Evolutionary conservation across 2,888 invertebrate genomes (phyloP).

Genomic region (Eupithecia subumbrata): DNA sequence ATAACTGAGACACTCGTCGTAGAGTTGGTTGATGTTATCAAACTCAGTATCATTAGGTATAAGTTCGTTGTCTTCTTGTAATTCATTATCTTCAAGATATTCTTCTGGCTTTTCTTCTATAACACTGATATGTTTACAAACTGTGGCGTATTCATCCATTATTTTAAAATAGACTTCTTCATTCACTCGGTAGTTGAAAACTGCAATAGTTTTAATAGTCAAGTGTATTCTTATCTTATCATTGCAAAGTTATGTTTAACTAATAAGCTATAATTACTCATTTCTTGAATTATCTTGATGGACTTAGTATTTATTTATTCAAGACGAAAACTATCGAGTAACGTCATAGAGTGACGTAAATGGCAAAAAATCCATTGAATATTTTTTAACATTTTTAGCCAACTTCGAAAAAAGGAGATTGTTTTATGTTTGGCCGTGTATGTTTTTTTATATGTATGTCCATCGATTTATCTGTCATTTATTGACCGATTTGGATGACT

Average conservation of each 20-base stretch:
- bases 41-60: constrained; percentile 56
- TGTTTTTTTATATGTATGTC: too few species aligned
- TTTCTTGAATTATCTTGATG: constrained; percentile 18
- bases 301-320: background rate
- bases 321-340: background rate
- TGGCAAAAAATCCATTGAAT: too few species aligned
- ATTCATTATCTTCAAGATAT: constrained; percentile 40
- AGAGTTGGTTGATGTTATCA: constrained; percentile 67
- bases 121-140: constrained; percentile 31
- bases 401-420: too few species aligned
- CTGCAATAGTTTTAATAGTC: constrained; percentile 20
- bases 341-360: background rate
- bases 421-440: too few species aligned
- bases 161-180: background rate
- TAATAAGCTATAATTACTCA: constrained; percentile 23
- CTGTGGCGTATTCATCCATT: constrained; percentile 19
- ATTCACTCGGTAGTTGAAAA: constrained; percentile 17
- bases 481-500: too few species aligned
- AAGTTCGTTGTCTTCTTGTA: constrained; percentile 25
- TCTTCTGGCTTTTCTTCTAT: constrained; percentile 30
- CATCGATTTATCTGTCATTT: too few species aligned
- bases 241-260: constrained; percentile 8
- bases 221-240: constrained; percentile 27
- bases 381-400: too few species aligned
- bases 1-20: constrained; percentile 74